Conservation (phyloP, 2,888 invertebrate genomes). For the Thymelicus sylvestris region DNA sequence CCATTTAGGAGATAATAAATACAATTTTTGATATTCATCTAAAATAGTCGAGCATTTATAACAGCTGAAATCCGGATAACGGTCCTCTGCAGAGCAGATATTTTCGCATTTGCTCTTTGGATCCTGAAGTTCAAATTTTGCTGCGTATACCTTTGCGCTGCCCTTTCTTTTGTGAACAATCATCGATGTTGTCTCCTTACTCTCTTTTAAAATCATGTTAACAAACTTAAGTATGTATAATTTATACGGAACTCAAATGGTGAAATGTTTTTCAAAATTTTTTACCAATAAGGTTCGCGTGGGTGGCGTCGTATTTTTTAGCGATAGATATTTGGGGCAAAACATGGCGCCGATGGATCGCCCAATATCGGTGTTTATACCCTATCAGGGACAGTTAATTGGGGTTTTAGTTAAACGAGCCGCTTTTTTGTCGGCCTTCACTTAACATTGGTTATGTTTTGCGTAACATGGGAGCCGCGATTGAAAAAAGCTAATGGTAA, state of each 20-base stretch:
- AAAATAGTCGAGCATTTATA: too few relatives aligned
- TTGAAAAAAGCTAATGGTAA: neutral
- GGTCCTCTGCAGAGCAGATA: too few relatives aligned
- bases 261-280: conserved; percentile 2
- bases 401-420: conserved; percentile 62
- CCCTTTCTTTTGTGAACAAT: too few relatives aligned
- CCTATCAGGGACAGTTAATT: conserved; percentile 67
- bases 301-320: conserved; percentile 53
- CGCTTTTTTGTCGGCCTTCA: conserved; percentile 27
- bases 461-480: conserved; percentile 40
- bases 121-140: too few relatives aligned
- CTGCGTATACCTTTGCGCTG: too few relatives aligned
- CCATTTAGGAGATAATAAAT: neutral
- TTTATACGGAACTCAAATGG: conserved; percentile 16
- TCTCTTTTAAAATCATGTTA: too few relatives aligned
- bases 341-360: conserved; percentile 61
- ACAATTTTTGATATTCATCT: too few relatives aligned
- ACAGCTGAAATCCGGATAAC: too few relatives aligned
- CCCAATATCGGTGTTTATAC: conserved; percentile 52
- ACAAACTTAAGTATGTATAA: too few relatives aligned
- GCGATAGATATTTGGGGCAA: conserved; percentile 43
- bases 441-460: conserved; percentile 27
- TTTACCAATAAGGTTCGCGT: conserved; percentile 40
- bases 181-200: too few relatives aligned
- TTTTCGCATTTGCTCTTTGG: too few relatives aligned